Evolutionary conservation across 2,113 vertebrate species (phyloP).

Genomic region (Brachyhypopomus gauderio): DNA sequence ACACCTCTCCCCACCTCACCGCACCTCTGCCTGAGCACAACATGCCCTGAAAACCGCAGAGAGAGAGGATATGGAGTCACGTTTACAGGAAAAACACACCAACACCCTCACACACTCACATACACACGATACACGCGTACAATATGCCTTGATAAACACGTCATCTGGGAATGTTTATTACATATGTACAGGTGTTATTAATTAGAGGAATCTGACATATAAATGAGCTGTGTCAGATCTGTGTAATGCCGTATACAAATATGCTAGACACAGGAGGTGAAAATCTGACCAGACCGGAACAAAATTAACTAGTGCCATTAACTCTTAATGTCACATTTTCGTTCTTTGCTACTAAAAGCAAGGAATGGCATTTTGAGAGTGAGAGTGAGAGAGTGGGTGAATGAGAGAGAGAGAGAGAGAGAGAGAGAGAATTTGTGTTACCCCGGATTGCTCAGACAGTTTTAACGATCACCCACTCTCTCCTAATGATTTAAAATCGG

Average conservation of each 20-base stretch:
- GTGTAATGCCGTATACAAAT: not conserved
- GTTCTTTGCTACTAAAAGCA: not conserved
- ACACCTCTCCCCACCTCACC: too few relatives aligned
- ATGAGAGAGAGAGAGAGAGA: not conserved
- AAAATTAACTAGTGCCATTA: not conserved
- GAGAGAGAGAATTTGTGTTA: not conserved
- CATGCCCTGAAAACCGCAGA: not conserved
- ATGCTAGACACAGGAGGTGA: not conserved
- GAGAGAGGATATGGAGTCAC: conserved; percentile 13
- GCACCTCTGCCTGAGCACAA: not conserved
- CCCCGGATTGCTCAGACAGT: conserved; percentile 72
- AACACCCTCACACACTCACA: not conserved
- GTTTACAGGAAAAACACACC: conserved; percentile 13
- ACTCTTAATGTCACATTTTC: not conserved
- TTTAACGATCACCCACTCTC: conserved; percentile 67
- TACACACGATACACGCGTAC: not conserved
- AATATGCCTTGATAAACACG: conserved; percentile 6
- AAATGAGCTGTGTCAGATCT: not conserved
- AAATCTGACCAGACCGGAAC: not conserved
- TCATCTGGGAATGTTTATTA: not conserved
- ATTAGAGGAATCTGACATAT: not conserved
- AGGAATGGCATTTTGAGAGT: not conserved
- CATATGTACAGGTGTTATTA: conserved; percentile 21
- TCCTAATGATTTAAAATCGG: conserved; percentile 75
- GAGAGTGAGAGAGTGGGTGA: not conserved